Evolutionary conservation across 2,113 vertebrate species (phyloP).

Genomic region (Mesitornis unicolor): DNA sequence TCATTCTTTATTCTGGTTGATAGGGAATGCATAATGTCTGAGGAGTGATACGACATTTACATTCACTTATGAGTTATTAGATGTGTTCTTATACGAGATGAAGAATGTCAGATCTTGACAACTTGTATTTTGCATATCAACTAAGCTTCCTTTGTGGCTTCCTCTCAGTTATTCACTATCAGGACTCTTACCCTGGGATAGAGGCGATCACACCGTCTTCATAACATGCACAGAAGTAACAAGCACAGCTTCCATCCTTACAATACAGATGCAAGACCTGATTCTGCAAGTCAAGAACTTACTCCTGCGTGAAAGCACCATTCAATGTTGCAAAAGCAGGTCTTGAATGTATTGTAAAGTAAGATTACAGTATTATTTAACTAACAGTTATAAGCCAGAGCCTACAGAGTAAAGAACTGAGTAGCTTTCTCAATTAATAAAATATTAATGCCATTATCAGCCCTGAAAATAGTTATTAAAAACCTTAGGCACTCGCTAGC

Average conservation of each 20-base stretch:
- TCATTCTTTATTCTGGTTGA: slow-evolving; percentile 54
- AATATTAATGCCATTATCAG: neutral
- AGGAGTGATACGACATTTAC: slow-evolving; percentile 57
- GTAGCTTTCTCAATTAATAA: neutral
- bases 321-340: neutral
- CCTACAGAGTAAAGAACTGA: neutral
- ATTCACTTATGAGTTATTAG: slow-evolving; percentile 51
- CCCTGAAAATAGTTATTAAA: neutral
- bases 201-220: neutral
- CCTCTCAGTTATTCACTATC: neutral
- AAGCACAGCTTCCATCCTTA: neutral
- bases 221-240: neutral
- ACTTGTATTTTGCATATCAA: slow-evolving; percentile 29
- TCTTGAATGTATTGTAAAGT: neutral
- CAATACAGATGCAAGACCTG: neutral
- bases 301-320: neutral
- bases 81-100: slow-evolving; percentile 2
- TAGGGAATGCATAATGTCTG: neutral
- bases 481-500: neutral
- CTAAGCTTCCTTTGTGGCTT: neutral
- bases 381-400: neutral
- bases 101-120: slow-evolving; percentile 46
- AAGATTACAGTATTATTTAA: slow-evolving; percentile 1
- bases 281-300: neutral
- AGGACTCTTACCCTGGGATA: neutral